A percentile compares a stretch with the other conserved stretches of the same genome.
Evolutionary conservation across 1,140 invertebrate genomes (phyloP).

Genomic region (Cephus cinctus): DNA sequence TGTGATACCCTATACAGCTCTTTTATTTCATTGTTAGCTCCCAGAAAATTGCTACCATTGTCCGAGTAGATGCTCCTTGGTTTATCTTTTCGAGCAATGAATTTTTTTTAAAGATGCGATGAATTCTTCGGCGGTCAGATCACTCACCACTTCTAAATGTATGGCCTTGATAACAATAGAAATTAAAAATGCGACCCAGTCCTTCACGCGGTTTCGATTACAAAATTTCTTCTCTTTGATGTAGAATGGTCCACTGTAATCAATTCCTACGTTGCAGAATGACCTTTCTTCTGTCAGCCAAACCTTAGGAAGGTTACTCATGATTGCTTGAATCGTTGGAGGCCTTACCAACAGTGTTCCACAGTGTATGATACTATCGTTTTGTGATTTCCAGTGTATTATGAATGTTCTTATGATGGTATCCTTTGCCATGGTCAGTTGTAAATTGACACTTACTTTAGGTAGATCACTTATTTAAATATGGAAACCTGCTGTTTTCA

Average conservation of each 20-base stretch:
- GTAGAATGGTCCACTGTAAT: constrained; percentile 15
- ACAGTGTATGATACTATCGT: too few species aligned
- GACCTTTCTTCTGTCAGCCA: too few species aligned
- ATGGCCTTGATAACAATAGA: constrained; percentile 31
- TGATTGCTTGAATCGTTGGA: too few species aligned
- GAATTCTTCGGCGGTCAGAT: constrained; percentile 30
- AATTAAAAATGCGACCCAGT: constrained; percentile 29
- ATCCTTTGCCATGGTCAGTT: too few species aligned
- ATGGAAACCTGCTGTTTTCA: constrained; percentile 13
- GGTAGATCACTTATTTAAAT: too few species aligned
- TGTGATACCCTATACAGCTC: not conserved
- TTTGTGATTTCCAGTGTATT: too few species aligned
- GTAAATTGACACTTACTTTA: too few species aligned
- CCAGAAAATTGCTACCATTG: constrained; percentile 25
- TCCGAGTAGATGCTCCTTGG: constrained; percentile 22
- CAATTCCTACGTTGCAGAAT: constrained; percentile 4
- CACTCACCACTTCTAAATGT: constrained; percentile 31
- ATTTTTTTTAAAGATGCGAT: constrained; percentile 30
- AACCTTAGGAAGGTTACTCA: too few species aligned
- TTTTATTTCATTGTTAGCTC: constrained; percentile 6
- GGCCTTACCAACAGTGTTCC: too few species aligned
- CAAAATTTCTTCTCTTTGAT: constrained; percentile 1
- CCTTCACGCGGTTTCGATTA: constrained; percentile 20
- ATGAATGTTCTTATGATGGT: too few species aligned
- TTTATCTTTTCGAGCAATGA: constrained; percentile 27